These are phyloP conservation scores for Pheosia gnoma DNA, from an alignment of 2,888 invertebrate species.

Conservation along the genomic window DNA sequence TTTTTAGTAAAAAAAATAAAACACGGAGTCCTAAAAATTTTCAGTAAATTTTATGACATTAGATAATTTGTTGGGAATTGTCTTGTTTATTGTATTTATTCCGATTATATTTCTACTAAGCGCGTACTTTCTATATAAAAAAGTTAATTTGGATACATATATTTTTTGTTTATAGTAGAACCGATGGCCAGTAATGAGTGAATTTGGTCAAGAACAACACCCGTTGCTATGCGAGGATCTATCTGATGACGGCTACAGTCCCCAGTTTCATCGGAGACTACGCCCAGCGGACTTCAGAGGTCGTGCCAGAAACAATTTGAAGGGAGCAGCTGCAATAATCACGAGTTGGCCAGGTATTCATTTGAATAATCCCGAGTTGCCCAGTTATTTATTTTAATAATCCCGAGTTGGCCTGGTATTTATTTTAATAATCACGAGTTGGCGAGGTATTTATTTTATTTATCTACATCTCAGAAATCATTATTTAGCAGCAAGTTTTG, in stretches of 20 bases:
- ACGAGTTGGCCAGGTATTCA: slow-evolving; percentile 70
- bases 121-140: background rate
- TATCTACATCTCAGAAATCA: too few species aligned
- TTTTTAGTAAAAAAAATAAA: background rate
- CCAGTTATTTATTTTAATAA: too few species aligned
- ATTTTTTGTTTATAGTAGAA: slow-evolving; percentile 39
- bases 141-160: slow-evolving; percentile 15
- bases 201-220: slow-evolving; percentile 59
- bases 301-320: slow-evolving; percentile 54
- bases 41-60: slow-evolving; percentile 28
- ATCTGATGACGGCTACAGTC: slow-evolving; percentile 62
- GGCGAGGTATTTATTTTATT: too few species aligned
- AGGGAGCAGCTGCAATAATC: slow-evolving; percentile 68
- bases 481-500: too few species aligned
- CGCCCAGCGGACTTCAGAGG: slow-evolving; percentile 47
- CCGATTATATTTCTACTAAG: background rate
- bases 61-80: slow-evolving; percentile 10
- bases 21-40: background rate
- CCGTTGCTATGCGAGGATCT: slow-evolving; percentile 67
- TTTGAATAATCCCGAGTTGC: background rate
- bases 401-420: too few species aligned
- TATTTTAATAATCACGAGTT: too few species aligned
- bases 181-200: slow-evolving; percentile 71
- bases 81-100: background rate
- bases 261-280: slow-evolving; percentile 46